phyloP scores from a whole-genome alignment of 2,797 vertebrate species.

The Lates japonicus region DNA sequence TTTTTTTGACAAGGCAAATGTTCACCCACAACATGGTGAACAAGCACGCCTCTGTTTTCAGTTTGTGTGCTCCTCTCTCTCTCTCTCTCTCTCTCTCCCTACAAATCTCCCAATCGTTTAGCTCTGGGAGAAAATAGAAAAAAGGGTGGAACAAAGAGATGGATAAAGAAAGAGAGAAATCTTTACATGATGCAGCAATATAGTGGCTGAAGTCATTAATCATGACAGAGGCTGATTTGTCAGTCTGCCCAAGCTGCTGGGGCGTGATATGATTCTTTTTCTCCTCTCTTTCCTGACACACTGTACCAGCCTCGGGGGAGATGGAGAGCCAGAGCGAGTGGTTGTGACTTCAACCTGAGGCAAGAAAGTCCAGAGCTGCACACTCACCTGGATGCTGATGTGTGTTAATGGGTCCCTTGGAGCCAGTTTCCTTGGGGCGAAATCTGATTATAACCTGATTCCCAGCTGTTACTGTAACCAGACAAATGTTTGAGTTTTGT shows the following conservation, averaged over 20 bases:
- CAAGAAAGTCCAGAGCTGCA: slow-evolving; percentile 38
- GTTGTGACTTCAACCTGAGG: slow-evolving; percentile 66
- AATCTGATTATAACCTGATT: slow-evolving; percentile 72
- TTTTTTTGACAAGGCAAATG: slow-evolving; percentile 65
- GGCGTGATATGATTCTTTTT: slow-evolving; percentile 34
- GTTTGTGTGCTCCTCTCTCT: slow-evolving; percentile 34
- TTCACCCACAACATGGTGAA: slow-evolving; percentile 67
- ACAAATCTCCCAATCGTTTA: slow-evolving; percentile 40
- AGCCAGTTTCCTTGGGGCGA: slow-evolving; percentile 65
- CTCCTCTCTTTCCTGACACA: slow-evolving; percentile 40
- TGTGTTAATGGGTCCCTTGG: slow-evolving; percentile 77
- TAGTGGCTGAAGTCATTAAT: slow-evolving; percentile 55
- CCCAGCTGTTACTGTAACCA: slow-evolving; percentile 49
- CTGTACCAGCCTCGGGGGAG: slow-evolving; percentile 53
- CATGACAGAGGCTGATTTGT: slow-evolving; percentile 56
- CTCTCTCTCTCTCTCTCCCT: not conserved
- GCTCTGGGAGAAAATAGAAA: slow-evolving; percentile 26
- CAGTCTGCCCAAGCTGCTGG: slow-evolving; percentile 48
- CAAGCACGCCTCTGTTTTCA: slow-evolving; percentile 74
- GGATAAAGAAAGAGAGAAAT: slow-evolving; percentile 15
- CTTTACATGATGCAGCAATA: slow-evolving; percentile 51
- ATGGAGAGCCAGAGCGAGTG: slow-evolving; percentile 44
- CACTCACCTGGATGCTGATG: slow-evolving; percentile 65
- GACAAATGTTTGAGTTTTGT: slow-evolving; percentile 8
- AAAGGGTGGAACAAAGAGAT: slow-evolving; percentile 28